phyloP scores from a whole-genome alignment of 2,113 vertebrate species.

The Eulemur macaco region DNA sequence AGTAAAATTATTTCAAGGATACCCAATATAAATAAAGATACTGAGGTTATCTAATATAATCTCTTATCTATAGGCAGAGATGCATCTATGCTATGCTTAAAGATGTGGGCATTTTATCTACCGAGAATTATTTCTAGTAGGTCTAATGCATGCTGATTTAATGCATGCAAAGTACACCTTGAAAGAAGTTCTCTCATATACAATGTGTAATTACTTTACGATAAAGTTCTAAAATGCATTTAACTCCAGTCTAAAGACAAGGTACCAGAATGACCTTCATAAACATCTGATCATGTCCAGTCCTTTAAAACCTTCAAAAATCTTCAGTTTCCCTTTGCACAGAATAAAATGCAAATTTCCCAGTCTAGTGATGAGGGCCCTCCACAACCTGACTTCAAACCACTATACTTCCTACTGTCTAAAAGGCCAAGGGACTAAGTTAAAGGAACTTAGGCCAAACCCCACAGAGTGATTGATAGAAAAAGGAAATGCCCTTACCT shows the following conservation, averaged over 20 bases:
- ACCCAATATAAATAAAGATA: neutral
- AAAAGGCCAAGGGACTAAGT: neutral
- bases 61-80: neutral
- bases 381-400: neutral
- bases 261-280: neutral
- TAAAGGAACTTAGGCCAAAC: neutral
- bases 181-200: neutral
- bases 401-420: neutral
- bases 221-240: neutral
- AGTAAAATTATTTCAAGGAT: neutral
- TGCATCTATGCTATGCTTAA: too few relatives aligned
- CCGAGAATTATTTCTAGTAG: neutral
- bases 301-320: neutral
- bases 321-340: neutral
- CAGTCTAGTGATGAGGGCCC: neutral
- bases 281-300: neutral
- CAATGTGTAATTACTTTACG: neutral
- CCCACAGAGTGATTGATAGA: neutral
- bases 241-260: neutral
- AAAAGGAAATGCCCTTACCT: neutral
- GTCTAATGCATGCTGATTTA: neutral
- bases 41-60: too few relatives aligned
- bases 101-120: neutral
- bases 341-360: neutral
- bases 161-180: too few relatives aligned